These are phyloP conservation scores for Bombus pyrosoma DNA, from an alignment of 1,140 invertebrate species.

Conservation along the genomic window DNA sequence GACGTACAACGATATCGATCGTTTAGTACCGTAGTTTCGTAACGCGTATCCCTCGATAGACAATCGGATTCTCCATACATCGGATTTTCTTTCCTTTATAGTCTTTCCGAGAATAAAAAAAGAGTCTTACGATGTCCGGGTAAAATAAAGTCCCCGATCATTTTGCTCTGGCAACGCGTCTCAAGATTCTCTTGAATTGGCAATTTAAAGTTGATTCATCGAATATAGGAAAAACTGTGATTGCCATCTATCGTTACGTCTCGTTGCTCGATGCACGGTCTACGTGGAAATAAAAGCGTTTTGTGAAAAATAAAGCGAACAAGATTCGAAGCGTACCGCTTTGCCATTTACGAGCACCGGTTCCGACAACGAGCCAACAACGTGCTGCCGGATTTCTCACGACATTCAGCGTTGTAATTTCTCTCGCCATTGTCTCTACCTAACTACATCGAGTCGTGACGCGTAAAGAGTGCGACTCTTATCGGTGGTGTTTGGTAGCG, in stretches of 20 bases:
- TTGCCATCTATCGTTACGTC: not conserved
- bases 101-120: no score
- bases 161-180: no score
- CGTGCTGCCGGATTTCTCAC: constrained; percentile 55
- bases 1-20: no score
- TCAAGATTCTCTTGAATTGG: not conserved
- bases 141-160: no score
- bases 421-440: constrained; percentile 56
- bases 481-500: not conserved
- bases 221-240: not conserved
- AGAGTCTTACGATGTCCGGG: no score
- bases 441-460: constrained; percentile 42
- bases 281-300: not conserved
- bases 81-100: not conserved
- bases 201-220: not conserved
- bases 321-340: constrained; percentile 34
- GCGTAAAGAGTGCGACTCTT: constrained; percentile 34
- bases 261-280: not conserved
- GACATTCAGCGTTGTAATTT: constrained; percentile 65
- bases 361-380: constrained; percentile 56
- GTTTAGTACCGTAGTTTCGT: not conserved
- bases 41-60: no score
- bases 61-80: not conserved
- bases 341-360: constrained; percentile 47
- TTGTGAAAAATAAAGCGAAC: constrained; percentile 4